Conservation (phyloP, 1,140 invertebrate genomes). For the Ooceraea biroi region DNA sequence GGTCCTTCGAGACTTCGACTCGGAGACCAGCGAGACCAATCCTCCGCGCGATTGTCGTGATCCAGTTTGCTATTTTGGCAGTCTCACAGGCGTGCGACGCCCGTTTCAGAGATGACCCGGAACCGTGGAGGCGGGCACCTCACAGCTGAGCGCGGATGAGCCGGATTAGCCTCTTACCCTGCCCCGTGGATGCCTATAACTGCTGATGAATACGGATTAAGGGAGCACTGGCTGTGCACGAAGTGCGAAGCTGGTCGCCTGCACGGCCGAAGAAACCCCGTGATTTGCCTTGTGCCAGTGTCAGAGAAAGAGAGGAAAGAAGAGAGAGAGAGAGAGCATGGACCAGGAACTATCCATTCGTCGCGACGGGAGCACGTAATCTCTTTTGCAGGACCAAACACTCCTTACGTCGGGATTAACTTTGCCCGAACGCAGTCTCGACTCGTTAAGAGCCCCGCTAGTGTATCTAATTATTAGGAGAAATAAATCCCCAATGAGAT, state of each 20-base stretch:
- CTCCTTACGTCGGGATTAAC: slow-evolving; percentile 74
- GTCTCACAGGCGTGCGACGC: slow-evolving; percentile 60
- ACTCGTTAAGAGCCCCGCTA: background rate
- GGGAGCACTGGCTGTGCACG: slow-evolving; percentile 72
- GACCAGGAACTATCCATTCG: slow-evolving; percentile 19
- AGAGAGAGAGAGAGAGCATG: slow-evolving; percentile 4
- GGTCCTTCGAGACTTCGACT: background rate
- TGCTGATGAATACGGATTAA: slow-evolving; percentile 81
- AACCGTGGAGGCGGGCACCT: slow-evolving; percentile 66
- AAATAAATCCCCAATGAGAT: background rate
- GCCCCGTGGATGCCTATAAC: slow-evolving; percentile 77
- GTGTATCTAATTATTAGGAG: slow-evolving; percentile 61
- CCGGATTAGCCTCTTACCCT: slow-evolving; percentile 78
- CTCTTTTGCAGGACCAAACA: slow-evolving; percentile 75
- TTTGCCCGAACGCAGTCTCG: slow-evolving; percentile 41
- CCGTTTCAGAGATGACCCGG: slow-evolving; percentile 74
- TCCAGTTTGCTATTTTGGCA: slow-evolving; percentile 36
- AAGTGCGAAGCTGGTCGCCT: slow-evolving; percentile 68
- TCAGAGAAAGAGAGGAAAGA: background rate
- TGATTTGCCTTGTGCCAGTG: slow-evolving; percentile 51
- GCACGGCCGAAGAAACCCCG: slow-evolving; percentile 53
- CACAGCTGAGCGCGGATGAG: slow-evolving; percentile 78
- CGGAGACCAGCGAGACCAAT: background rate
- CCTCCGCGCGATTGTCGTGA: slow-evolving; percentile 32
- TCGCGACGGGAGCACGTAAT: slow-evolving; percentile 65